Conservation (phyloP, 1,140 invertebrate species). For the Neelides sp. region DNA sequence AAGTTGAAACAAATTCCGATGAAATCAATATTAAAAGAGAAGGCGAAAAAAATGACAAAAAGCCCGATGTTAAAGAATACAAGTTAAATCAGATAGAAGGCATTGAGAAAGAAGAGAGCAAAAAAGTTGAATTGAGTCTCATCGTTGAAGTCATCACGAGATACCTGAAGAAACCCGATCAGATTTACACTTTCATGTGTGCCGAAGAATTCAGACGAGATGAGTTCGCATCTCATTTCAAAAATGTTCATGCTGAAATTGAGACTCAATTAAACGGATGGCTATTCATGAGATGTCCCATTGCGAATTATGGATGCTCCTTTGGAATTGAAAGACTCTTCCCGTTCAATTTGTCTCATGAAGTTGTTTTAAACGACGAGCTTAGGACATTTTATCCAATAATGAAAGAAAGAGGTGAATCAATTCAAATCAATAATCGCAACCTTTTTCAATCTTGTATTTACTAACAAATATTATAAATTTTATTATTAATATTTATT, state of each 20-base stretch:
- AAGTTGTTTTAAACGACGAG: constrained; percentile 15
- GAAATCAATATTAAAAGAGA: neutral
- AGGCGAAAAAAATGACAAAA: neutral
- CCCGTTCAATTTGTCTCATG: constrained; percentile 11
- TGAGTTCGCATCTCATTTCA: constrained; percentile 20
- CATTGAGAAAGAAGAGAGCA: constrained; percentile 4
- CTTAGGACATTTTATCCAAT: constrained; percentile 18
- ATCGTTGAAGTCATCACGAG: constrained; percentile 20
- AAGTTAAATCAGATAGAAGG: neutral
- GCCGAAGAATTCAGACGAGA: constrained; percentile 25
- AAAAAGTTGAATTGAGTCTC: constrained; percentile 10
- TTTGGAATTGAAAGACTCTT: constrained; percentile 19
- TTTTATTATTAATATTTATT: neutral
- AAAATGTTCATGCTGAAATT: constrained; percentile 20
- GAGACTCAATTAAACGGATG: constrained; percentile 24
- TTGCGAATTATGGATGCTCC: constrained; percentile 20
- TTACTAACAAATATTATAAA: neutral
- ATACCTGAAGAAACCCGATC: constrained; percentile 11
- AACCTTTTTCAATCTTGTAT: neutral
- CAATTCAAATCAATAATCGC: neutral
- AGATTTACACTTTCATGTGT: constrained; percentile 25
- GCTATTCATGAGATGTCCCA: constrained; percentile 25
- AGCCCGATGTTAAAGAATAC: neutral
- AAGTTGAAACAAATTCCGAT: no score
- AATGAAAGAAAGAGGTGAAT: neutral